phyloP scores from a whole-genome alignment of 2,888 invertebrate genomes.

The Drosophila histrio region DNA sequence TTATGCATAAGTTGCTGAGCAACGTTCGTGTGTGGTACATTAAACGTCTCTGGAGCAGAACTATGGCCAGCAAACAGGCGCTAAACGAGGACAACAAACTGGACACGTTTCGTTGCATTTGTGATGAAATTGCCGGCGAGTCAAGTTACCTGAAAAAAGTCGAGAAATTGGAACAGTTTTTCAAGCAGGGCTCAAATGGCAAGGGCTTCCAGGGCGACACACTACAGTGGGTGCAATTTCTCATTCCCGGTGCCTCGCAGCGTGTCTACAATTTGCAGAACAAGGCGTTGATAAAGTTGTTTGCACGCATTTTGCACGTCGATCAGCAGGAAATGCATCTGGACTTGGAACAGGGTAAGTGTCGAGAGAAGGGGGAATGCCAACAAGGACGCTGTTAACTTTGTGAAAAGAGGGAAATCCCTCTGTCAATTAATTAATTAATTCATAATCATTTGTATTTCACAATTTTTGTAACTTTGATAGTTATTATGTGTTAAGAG shows the following conservation, averaged over 20 bases:
- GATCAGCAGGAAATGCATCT: conserved; percentile 92
- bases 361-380: too few relatives aligned
- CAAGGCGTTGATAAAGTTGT: conserved; percentile 95
- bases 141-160: conserved; percentile 94
- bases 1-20: conserved; percentile 43
- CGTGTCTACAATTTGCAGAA: conserved; percentile 96
- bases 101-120: conserved; percentile 90
- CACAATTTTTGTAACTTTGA: too few relatives aligned
- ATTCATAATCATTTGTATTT: too few relatives aligned
- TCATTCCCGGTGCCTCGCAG: conserved; percentile 93
- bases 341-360: conserved; percentile 90
- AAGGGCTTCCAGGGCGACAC: conserved; percentile 91
- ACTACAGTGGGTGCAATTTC: conserved; percentile 91
- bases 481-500: too few relatives aligned
- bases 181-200: conserved; percentile 86
- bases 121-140: conserved; percentile 90
- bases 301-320: conserved; percentile 90
- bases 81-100: conserved; percentile 89
- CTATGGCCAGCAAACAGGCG: conserved; percentile 41
- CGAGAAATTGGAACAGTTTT: conserved; percentile 88
- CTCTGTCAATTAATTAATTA: too few relatives aligned
- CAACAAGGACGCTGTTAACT: too few relatives aligned
- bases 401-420: too few relatives aligned
- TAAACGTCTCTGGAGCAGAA: conserved; percentile 11
- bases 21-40: conserved; percentile 8